Evolutionary conservation across 30 jellyfish, hydroid and myxozoan species (phyloP), one percentile per base, ranked within the genome.

Genomic region (Clytia hemisphaerica): DNA sequence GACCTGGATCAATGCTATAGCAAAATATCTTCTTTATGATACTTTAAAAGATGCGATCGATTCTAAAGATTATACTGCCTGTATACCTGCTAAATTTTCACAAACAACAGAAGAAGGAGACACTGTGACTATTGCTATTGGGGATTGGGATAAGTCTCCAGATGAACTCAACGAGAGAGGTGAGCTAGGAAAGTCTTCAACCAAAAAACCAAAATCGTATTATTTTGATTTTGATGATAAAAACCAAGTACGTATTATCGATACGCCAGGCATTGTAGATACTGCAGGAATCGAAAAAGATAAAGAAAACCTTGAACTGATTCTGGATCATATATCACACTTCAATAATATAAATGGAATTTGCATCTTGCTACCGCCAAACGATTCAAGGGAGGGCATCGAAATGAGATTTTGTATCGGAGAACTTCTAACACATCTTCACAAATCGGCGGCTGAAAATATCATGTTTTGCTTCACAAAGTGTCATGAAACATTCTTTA

Each of bases 251-350:
- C 28, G 71, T 10, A 72, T 78, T 2, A 78, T 78, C 44, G 92
- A 78, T 46, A 78, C 92, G 1, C 92, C 92, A 0, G 92, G 92
- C 4, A 78, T 78, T 6, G 92, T 82, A 28, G 92, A 78, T 67
- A 83, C 68, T 65, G 77, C 83, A 3, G 92, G 92, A 14, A 72
- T 78, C 27, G 92, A 78, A 47, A 82, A 78, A 33, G 92, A 78
- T 31, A 83, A 78, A 37, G 68, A 65, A 66, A 78, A 78, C 58
- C 68, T 78, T 24, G 92, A 78, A 48, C 67, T 31, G 72, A 78
- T 78, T 15, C 83, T 78, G 5, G 83, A 82, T 7, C 92, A 78
- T 55, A 44, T 78, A 6, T 78, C 92, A 10, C 68, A 67, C 69
- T 78, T 66, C 31, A 71, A 78, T 18, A 83, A 78, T 38, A 78